These are phyloP conservation scores for Scytalopus superciliaris DNA, from an alignment of 2,113 vertebrate genomes.

Conservation along the genomic window DNA sequence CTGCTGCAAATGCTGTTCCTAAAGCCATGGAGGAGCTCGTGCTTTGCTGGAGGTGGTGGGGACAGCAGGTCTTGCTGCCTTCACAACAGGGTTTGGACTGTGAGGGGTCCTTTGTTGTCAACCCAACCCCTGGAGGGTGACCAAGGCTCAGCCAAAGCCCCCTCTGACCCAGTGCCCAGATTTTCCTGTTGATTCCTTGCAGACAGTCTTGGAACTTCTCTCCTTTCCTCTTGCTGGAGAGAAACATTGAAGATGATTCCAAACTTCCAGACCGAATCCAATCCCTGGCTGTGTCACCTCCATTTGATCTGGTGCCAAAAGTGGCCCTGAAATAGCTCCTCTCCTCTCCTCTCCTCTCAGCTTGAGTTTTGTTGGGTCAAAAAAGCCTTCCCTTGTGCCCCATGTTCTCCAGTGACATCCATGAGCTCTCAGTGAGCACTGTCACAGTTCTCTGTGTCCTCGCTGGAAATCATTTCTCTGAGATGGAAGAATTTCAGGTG, in stretches of 20 bases:
- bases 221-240: background rate
- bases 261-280: background rate
- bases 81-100: background rate
- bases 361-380: background rate
- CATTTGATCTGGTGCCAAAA: background rate
- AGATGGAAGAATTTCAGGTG: background rate
- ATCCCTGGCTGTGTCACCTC: background rate
- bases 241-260: background rate
- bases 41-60: background rate
- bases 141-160: background rate
- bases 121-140: background rate
- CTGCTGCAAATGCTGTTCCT: fast-evolving
- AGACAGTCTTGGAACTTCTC: background rate
- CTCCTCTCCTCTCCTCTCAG: background rate
- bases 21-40: background rate
- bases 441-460: background rate
- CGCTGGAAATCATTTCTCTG: background rate
- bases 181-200: background rate
- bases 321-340: background rate
- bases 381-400: background rate
- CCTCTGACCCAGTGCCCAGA: background rate
- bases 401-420: background rate
- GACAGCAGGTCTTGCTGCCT: background rate
- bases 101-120: background rate
- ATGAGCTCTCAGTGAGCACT: background rate